Base-by-base conservation (phyloP, 2,888 invertebrate species). In the Leptopilina myrica region DNA sequence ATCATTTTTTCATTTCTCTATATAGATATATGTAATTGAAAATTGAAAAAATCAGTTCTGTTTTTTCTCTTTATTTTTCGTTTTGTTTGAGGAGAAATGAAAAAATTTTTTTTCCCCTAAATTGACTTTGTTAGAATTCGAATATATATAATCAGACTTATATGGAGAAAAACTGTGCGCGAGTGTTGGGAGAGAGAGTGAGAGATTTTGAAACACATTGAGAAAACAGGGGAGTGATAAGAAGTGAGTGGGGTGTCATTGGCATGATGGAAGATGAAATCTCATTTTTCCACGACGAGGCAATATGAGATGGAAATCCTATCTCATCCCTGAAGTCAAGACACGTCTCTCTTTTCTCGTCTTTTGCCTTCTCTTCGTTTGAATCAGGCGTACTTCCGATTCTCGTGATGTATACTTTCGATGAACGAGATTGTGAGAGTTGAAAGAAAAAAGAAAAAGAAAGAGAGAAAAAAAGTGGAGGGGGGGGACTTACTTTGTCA, bases 401-500 rank as follows among this genome's bases (percentile, higher is more conserved):
- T 69, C 56, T 33, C 33, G 33, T 73, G 56, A 73, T 62, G 62
- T 73, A 73, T 49, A 49, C 49, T 7, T 14, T 73, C 14, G 56
- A 73, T 73, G 56, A 33, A 53, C 33, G 73, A 43, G 15, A 14
- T 49, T 49, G 49, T 4, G 49, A 12, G 49, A 12, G 49, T 8
- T 11, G 9, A 49, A 46, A 9, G 46, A 9, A 8, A 9, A 8
- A 9, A 9, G 46, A 33, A 3, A 33, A 3, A 33, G 33, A 33
- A 3, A 33, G 33, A 33, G 33, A 33, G 4, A 33, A 33, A 33
- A 33, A 33, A 33, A 26, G 3, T 1, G 9, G 49, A 11, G 49
- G 4, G 4, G 0, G 12, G 20, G 65, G 80, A 79, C 93, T 92
- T 87, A 95, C 94, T 85, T 92, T 93, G 79, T 92, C 91, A 88